A percentile compares a stretch with the other conserved stretches of the same genome.
Conservation (phyloP, 2,888 invertebrate species). For the Ectemnius cavifrons region DNA sequence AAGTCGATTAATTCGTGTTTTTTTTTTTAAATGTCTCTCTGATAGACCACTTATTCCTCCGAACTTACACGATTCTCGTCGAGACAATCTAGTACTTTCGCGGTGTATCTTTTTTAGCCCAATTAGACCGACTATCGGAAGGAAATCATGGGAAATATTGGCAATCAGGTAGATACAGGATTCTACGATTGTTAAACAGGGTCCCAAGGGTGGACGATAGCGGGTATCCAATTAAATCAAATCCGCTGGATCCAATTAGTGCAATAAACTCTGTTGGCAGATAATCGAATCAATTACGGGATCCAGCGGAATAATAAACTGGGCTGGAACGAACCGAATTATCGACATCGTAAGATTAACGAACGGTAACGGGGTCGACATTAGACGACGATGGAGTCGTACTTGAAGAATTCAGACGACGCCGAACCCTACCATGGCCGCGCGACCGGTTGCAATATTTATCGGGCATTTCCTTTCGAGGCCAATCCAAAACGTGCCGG, state of each 20-base stretch:
- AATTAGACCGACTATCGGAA: too few relatives aligned
- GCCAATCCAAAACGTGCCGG: slow-evolving; percentile 33
- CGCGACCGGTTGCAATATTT: neutral
- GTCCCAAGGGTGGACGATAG: too few relatives aligned
- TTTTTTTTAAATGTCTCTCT: slow-evolving; percentile 18
- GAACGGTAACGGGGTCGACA: neutral
- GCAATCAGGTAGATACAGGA: too few relatives aligned
- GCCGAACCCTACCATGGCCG: neutral
- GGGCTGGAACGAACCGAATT: slow-evolving; percentile 14
- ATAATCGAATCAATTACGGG: slow-evolving; percentile 29
- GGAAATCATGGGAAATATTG: too few relatives aligned
- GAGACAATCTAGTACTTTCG: neutral
- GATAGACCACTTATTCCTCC: neutral
- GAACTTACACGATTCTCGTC: neutral
- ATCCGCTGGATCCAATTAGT: slow-evolving; percentile 33
- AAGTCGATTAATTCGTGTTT: slow-evolving; percentile 28
- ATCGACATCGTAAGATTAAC: slow-evolving; percentile 8
- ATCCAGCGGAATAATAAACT: slow-evolving; percentile 39
- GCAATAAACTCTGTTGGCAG: slow-evolving; percentile 27
- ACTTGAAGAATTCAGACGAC: neutral
- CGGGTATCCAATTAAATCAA: slow-evolving; percentile 13
- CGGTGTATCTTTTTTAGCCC: neutral
- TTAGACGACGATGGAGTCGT: neutral
- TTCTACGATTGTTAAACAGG: too few relatives aligned
- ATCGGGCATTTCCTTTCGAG: neutral